phyloP scores from a whole-genome alignment of 2,888 invertebrate genomes.

The Gerris lacustris region DNA sequence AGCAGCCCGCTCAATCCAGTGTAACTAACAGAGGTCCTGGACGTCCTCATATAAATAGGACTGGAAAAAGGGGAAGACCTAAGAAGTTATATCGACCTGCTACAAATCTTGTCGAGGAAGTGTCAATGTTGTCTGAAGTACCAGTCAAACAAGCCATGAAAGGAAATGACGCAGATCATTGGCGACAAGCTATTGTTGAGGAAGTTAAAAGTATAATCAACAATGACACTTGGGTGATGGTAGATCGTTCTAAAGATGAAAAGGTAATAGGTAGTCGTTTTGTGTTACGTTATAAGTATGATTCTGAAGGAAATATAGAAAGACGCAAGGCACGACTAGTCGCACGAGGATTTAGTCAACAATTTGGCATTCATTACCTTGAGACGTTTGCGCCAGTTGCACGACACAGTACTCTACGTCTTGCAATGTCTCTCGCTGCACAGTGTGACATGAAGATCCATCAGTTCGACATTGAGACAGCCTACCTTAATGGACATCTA shows the following conservation, averaged over 20 bases:
- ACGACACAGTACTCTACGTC: conserved; percentile 26
- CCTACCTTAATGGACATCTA: conserved; percentile 30
- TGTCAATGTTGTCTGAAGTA: no score
- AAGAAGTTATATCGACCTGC: no score
- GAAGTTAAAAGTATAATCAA: conserved; percentile 12
- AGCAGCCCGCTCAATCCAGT: conserved; percentile 1
- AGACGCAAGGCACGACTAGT: conserved; percentile 32
- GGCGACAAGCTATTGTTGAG: conserved; percentile 15
- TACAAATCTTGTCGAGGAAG: no score
- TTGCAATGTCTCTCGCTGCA: conserved; percentile 25
- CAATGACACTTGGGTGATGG: conserved; percentile 20
- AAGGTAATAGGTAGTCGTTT: conserved; percentile 26
- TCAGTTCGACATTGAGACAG: conserved; percentile 30
- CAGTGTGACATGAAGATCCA: conserved; percentile 21
- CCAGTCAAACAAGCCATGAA: no score
- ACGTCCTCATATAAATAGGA: no score
- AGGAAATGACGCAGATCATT: neutral
- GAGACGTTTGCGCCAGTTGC: conserved; percentile 34
- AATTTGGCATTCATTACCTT: conserved; percentile 31
- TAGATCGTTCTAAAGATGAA: conserved; percentile 14
- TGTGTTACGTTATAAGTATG: conserved; percentile 31
- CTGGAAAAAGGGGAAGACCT: no score
- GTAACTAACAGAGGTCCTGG: no score
- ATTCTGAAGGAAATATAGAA: conserved; percentile 27
- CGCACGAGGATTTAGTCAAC: conserved; percentile 31